phyloP scores from a whole-genome alignment of 2,888 invertebrate species.

The Esperia sulphurella region DNA sequence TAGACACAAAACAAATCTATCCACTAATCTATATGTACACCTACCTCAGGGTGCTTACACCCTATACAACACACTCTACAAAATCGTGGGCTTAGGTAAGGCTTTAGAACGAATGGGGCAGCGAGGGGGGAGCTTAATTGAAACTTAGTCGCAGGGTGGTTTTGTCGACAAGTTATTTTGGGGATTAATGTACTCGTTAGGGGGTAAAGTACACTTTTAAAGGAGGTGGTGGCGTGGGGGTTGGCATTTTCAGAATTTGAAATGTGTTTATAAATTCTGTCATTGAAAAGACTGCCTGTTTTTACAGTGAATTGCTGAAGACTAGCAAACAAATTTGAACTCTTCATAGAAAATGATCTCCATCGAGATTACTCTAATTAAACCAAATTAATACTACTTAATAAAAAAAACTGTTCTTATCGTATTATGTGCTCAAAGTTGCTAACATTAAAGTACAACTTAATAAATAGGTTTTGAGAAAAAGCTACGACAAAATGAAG shows the following conservation, averaged over 20 bases:
- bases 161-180: slow-evolving; percentile 69
- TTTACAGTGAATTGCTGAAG: too few relatives aligned
- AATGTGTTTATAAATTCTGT: not conserved
- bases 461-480: too few relatives aligned
- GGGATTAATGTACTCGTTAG: slow-evolving; percentile 57
- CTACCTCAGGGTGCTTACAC: slow-evolving; percentile 40
- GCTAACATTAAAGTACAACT: too few relatives aligned
- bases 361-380: too few relatives aligned
- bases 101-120: slow-evolving; percentile 36
- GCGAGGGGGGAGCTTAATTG: slow-evolving; percentile 59
- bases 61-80: slow-evolving; percentile 26
- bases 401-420: too few relatives aligned
- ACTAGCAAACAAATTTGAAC: too few relatives aligned
- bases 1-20: slow-evolving; percentile 24
- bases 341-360: too few relatives aligned
- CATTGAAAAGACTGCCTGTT: too few relatives aligned
- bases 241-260: not conserved
- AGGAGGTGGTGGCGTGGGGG: slow-evolving; percentile 13
- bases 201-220: slow-evolving; percentile 3
- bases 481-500: too few relatives aligned
- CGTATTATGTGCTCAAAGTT: too few relatives aligned
- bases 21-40: slow-evolving; percentile 51
- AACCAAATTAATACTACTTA: too few relatives aligned
- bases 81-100: slow-evolving; percentile 32
- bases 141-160: slow-evolving; percentile 62